These are phyloP conservation scores for Gymnothorax javanicus DNA, from an alignment of 2,797 vertebrate species.

Conservation along the genomic window DNA sequence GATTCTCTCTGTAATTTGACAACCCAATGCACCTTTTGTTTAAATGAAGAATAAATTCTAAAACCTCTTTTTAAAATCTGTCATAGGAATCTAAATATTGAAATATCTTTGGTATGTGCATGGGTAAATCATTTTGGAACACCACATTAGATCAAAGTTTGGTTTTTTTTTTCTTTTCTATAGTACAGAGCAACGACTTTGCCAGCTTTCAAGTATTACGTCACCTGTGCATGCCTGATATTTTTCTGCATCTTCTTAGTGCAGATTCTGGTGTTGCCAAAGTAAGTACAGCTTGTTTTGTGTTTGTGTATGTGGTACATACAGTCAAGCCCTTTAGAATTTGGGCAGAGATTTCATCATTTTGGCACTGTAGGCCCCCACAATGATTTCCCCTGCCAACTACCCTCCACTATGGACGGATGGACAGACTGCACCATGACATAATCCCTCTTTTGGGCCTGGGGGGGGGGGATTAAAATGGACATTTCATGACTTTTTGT, in stretches of 20 bases:
- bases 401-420: too few relatives aligned
- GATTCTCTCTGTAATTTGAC: background rate
- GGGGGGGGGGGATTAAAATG: too few relatives aligned
- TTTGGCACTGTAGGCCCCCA: too few relatives aligned
- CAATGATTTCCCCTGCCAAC: too few relatives aligned
- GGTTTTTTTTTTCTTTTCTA: slow-evolving; percentile 48
- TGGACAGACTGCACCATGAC: too few relatives aligned
- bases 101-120: background rate
- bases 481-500: too few relatives aligned
- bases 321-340: background rate
- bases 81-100: background rate
- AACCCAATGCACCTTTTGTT: background rate
- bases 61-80: background rate
- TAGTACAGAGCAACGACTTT: slow-evolving; percentile 94
- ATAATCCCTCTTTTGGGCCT: too few relatives aligned
- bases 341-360: too few relatives aligned
- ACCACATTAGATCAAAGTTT: slow-evolving; percentile 22
- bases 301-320: background rate
- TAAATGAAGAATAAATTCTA: background rate
- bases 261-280: slow-evolving; percentile 92
- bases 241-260: slow-evolving; percentile 97
- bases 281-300: slow-evolving; percentile 77
- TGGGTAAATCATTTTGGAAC: background rate
- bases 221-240: slow-evolving; percentile 95
- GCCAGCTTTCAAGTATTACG: slow-evolving; percentile 96